Conservation (phyloP, 2,888 invertebrate species). For the Sturmia bella region DNA sequence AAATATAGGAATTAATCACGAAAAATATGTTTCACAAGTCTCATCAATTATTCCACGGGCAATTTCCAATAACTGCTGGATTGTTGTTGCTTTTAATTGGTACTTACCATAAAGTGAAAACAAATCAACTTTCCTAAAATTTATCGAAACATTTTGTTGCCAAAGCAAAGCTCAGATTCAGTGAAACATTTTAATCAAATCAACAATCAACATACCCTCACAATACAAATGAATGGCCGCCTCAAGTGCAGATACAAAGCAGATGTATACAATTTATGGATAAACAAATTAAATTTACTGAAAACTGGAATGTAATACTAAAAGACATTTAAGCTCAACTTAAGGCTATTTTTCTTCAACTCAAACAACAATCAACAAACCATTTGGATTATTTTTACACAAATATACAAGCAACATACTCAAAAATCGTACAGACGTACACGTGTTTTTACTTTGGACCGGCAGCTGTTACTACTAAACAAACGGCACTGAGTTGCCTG, state of each 20-base stretch:
- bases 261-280: slow-evolving; percentile 40
- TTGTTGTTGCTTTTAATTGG: no score
- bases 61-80: no score
- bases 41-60: no score
- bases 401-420: slow-evolving; percentile 61
- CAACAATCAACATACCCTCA: slow-evolving; percentile 58
- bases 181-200: slow-evolving; percentile 21
- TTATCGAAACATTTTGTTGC: neutral
- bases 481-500: neutral
- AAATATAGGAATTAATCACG: no score
- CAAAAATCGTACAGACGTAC: no score
- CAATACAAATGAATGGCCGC: slow-evolving; percentile 1
- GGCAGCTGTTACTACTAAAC: no score
- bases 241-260: slow-evolving; percentile 7
- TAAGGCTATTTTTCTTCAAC: neutral
- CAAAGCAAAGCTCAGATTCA: neutral
- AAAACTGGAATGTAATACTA: neutral
- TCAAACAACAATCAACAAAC: slow-evolving; percentile 15
- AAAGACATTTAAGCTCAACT: neutral
- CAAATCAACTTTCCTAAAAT: slow-evolving; percentile 50
- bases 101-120: no score
- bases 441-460: neutral
- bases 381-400: neutral
- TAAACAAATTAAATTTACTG: slow-evolving; percentile 4
- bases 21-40: no score